Evolutionary conservation across 2,888 invertebrate genomes (phyloP), one percentile per base, ranked within the genome.

Genomic region (Melieria crassipennis): DNA sequence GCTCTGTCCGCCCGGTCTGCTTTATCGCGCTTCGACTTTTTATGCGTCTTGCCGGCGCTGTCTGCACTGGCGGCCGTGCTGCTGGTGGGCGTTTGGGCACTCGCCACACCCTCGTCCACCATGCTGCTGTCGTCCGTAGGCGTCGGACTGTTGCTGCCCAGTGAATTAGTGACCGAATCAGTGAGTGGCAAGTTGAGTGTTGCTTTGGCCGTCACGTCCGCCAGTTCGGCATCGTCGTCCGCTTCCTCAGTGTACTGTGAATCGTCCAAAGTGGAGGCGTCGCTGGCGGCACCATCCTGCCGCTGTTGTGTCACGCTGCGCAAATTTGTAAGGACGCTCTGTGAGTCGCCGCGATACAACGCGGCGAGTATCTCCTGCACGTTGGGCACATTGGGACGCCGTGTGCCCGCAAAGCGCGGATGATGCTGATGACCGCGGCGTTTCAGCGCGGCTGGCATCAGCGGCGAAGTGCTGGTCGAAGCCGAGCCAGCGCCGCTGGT

Each of bases 391-490:
- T 85, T 85, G 83, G 90, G 89, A 71, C 86, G 86, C 74, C 91
- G 88, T 79, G 89, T 88, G 78, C 90, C 90, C 83, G 90, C 87
- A 83, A 91, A 90, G 76, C 92, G 91, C 84, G 92, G 92, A 88
- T 92, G 92, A 88, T 92, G 92, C 87, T 92, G 92, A 87, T 92
- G 92, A 78, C 92, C 92, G 87, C 92, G 90, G 85, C 92, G 91
- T 87, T 83, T 86, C 16, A 85, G 75, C 6, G 85, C 81, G 73
- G 80, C 72, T 30, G 84, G 81, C 30, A 79, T 75, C 10, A 80
- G 52, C 0, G 82, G 76, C 5, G 80, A 77, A 45, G 76, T 74
- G 47, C 65, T 67, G 58, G 76, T 73, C 46, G 76, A 73, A 64
- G 76, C 74, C 48, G 81, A 79, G 69, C 81, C 83, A 10, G 79